Evolutionary conservation across 1,140 invertebrate genomes (phyloP).

Genomic region (Drosophila persimilis): DNA sequence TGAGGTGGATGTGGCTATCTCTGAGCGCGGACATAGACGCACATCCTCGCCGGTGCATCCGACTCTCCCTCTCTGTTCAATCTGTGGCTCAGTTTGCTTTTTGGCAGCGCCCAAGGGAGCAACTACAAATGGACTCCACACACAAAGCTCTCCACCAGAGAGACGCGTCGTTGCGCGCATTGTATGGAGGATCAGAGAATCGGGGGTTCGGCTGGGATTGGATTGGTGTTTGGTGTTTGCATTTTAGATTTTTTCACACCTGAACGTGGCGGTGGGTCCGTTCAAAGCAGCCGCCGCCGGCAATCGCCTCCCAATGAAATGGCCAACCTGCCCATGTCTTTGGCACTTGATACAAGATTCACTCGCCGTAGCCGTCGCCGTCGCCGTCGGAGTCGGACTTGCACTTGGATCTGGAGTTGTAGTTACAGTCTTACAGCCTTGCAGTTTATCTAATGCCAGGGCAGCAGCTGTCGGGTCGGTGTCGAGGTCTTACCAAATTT

Average conservation of each 20-base stretch:
- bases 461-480: constrained; percentile 12
- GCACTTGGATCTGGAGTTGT: constrained; percentile 20
- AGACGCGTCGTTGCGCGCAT: background rate
- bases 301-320: constrained; percentile 29
- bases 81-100: constrained; percentile 40
- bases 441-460: constrained; percentile 74
- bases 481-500: constrained; percentile 67
- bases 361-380: background rate
- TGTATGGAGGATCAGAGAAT: constrained; percentile 1
- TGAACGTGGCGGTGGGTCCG: constrained; percentile 63
- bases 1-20: background rate
- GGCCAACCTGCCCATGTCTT: constrained; percentile 64
- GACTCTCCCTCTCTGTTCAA: constrained; percentile 47
- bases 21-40: constrained; percentile 41
- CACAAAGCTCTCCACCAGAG: constrained; percentile 1
- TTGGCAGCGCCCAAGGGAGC: constrained; percentile 69
- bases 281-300: constrained; percentile 75
- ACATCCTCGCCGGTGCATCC: constrained; percentile 21
- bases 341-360: constrained; percentile 63
- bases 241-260: constrained; percentile 82
- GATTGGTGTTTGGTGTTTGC: constrained; percentile 61
- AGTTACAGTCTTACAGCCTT: constrained; percentile 1
- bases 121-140: constrained; percentile 72
- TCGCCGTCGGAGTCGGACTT: background rate
- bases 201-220: constrained; percentile 16